These are phyloP conservation scores for Calycopis cecrops DNA, from an alignment of 1,140 invertebrate species.

Conservation along the genomic window DNA sequence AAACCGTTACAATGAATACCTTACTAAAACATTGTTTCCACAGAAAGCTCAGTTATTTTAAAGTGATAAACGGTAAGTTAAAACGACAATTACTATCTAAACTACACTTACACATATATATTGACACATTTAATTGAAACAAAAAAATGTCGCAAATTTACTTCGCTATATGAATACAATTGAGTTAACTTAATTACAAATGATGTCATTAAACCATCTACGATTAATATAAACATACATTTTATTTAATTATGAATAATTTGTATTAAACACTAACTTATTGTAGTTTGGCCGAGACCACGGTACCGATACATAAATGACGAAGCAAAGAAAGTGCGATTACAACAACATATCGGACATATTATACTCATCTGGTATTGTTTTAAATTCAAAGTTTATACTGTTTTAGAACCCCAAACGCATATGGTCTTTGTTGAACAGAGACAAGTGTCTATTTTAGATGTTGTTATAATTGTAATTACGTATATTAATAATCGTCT, in stretches of 20 bases:
- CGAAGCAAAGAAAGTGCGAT: no score
- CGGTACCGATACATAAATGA: no score
- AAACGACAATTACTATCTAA: conserved; percentile 55
- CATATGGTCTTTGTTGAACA: no score
- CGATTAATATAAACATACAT: conserved; percentile 49
- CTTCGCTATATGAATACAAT: conserved; percentile 37
- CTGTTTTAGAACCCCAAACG: no score
- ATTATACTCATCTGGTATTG: no score
- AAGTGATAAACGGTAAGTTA: conserved; percentile 42
- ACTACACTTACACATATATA: conserved; percentile 54
- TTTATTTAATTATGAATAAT: conserved; percentile 52
- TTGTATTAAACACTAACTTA: conserved; percentile 48
- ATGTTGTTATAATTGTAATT: no score
- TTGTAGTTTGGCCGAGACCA: conserved; percentile 3
- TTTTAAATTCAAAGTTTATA: no score
- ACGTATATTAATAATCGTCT: no score
- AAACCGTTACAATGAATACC: conserved; percentile 63
- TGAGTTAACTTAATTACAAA: conserved; percentile 37
- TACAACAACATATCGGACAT: no score
- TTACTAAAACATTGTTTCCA: conserved; percentile 50
- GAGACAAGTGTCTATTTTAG: no score
- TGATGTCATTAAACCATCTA: conserved; percentile 41
- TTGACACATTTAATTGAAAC: conserved; percentile 67
- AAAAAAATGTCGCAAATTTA: conserved; percentile 41
- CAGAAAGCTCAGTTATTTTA: conserved; percentile 56